These are phyloP conservation scores for Miltochrista miniata DNA, from an alignment of 2,888 invertebrate genomes.

Conservation along the genomic window DNA sequence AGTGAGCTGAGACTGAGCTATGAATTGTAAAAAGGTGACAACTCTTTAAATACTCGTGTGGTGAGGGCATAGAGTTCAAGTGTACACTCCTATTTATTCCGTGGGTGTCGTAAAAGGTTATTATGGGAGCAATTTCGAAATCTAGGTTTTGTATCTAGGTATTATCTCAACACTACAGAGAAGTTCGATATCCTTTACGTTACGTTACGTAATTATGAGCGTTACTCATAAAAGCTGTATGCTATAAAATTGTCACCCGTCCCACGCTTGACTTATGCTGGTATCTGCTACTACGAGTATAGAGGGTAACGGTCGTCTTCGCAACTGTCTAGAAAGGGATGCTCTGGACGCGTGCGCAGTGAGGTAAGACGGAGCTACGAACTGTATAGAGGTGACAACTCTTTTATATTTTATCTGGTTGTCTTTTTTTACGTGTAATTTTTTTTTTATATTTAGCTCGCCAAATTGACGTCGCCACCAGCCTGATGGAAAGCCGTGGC, in stretches of 20 bases:
- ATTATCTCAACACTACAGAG: no score
- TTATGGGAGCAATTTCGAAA: no score
- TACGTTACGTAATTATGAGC: background rate
- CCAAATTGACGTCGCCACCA: no score
- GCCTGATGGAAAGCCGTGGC: no score
- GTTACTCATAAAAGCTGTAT: background rate
- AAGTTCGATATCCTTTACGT: background rate
- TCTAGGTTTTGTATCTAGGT: no score
- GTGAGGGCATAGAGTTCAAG: no score
- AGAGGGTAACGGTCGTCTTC: conserved; percentile 47
- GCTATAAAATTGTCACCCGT: background rate
- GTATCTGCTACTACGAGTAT: conserved; percentile 1
- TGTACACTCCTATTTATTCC: no score
- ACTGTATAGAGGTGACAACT: conserved; percentile 13
- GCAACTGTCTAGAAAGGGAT: conserved; percentile 61
- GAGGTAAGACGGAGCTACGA: conserved; percentile 27
- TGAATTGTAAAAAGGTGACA: conserved; percentile 14
- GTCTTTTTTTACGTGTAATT: no score
- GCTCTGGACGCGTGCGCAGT: conserved; percentile 57
- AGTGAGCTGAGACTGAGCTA: conserved; percentile 33
- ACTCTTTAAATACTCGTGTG: no score
- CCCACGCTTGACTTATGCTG: background rate
- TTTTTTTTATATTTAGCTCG: no score
- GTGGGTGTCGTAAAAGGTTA: no score
- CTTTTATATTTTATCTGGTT: no score